Evolutionary conservation across 2,113 vertebrate species (phyloP).

Genomic region (Orthochromis malagaraziensis): DNA sequence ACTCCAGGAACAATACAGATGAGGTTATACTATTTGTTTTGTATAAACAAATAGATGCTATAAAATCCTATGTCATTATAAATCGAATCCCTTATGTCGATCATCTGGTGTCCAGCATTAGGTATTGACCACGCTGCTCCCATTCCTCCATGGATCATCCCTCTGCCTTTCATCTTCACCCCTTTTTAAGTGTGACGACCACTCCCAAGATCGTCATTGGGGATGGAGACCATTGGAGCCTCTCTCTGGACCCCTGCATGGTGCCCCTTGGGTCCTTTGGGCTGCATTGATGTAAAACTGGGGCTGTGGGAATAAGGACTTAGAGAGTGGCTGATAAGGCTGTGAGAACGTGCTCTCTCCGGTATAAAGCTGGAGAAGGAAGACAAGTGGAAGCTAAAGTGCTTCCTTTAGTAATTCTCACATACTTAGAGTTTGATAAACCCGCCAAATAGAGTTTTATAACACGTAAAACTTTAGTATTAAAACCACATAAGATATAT

Average conservation of each 20-base stretch:
- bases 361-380: conserved; percentile 74
- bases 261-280: conserved; percentile 78
- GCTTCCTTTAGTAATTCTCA: not conserved
- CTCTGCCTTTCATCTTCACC: conserved; percentile 74
- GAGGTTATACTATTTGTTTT: not conserved
- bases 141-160: conserved; percentile 80
- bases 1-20: not conserved
- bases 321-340: conserved; percentile 83
- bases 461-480: not conserved
- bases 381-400: not conserved
- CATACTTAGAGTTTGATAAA: not conserved
- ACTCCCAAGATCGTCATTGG: conserved; percentile 79
- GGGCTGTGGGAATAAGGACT: conserved; percentile 91
- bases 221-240: conserved; percentile 71
- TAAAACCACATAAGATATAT: not conserved
- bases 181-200: conserved; percentile 72
- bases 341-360: conserved; percentile 87
- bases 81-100: not conserved
- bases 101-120: conserved; percentile 29
- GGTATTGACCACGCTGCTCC: conserved; percentile 62
- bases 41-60: not conserved
- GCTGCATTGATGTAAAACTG: conserved; percentile 90
- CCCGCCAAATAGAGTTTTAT: not conserved
- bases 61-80: not conserved
- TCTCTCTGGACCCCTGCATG: conserved; percentile 75